Evolutionary conservation across 2,888 invertebrate species (phyloP).

Genomic region (Epirrita christyi): DNA sequence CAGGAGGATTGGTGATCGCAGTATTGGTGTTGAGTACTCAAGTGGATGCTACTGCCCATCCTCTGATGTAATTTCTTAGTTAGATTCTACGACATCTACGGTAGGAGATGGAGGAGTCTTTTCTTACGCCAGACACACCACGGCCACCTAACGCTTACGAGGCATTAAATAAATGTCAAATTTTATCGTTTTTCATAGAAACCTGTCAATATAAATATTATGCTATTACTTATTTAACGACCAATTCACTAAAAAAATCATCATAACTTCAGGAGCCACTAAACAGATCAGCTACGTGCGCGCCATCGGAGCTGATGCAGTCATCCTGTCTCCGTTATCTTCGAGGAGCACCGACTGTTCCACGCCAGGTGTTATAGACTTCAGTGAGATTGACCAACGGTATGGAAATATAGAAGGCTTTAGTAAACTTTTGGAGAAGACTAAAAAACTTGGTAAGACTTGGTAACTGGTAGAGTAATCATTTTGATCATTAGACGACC

Average conservation of each 20-base stretch:
- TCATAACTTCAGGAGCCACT: conserved; percentile 52
- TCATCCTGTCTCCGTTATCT: conserved; percentile 67
- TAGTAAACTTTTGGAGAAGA: conserved; percentile 76
- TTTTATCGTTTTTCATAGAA: too few species aligned
- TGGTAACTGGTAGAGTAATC: not conserved
- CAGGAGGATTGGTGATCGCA: too few species aligned
- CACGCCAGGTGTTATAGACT: conserved; percentile 91
- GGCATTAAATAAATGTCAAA: too few species aligned
- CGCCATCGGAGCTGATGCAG: conserved; percentile 72
- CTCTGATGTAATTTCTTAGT: too few species aligned
- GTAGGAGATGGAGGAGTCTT: too few species aligned
- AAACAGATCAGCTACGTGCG: conserved; percentile 74
- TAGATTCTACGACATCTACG: too few species aligned
- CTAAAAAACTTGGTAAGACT: conserved; percentile 70
- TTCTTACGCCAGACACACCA: too few species aligned
- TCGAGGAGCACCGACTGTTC: conserved; percentile 85
- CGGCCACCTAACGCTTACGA: too few species aligned
- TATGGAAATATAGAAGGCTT: conserved; percentile 89
- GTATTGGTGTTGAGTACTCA: too few species aligned
- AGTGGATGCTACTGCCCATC: too few species aligned
- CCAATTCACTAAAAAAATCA: not conserved
- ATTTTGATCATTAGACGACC: not conserved
- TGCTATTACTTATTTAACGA: too few species aligned
- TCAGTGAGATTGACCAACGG: conserved; percentile 86
- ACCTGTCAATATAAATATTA: too few species aligned